Evolutionary conservation across 1,140 invertebrate genomes (phyloP).

Genomic region (Saccostrea echinata): DNA sequence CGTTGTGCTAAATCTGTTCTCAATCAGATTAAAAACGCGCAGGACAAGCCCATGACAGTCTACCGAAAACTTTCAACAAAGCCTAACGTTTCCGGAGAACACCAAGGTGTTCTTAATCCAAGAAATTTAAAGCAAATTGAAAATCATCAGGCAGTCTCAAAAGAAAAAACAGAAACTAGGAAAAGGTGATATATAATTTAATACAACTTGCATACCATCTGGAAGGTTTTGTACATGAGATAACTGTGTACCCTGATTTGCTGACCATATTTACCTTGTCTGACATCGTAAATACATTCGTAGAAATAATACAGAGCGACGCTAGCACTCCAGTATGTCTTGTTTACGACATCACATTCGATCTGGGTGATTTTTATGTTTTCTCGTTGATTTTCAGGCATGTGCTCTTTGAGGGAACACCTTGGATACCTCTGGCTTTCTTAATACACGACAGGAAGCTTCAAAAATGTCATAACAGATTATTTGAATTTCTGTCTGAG

Average conservation of each 20-base stretch:
- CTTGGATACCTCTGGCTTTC: constrained; percentile 43
- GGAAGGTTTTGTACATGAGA: neutral
- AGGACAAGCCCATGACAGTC: neutral
- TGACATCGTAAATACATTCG: constrained; percentile 22
- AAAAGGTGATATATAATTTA: constrained; percentile 43
- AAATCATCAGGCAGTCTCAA: neutral
- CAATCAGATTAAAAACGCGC: neutral
- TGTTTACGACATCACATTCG: constrained; percentile 49
- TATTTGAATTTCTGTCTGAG: constrained; percentile 30
- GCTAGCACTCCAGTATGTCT: neutral
- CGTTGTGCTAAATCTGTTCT: neutral
- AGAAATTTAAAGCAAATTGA: constrained; percentile 23
- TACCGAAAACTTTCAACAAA: neutral
- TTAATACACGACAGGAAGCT: constrained; percentile 50
- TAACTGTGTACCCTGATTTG: constrained; percentile 28
- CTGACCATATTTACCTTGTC: constrained; percentile 28
- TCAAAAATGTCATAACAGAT: constrained; percentile 38
- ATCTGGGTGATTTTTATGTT: constrained; percentile 50
- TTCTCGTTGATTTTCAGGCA: constrained; percentile 38
- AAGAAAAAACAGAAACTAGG: neutral
- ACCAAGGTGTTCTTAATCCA: neutral
- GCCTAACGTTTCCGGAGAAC: neutral
- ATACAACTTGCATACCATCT: neutral
- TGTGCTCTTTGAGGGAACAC: constrained; percentile 28
- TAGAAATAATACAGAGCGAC: neutral